Evolutionary conservation across 2,113 vertebrate genomes (phyloP).

Genomic region (Neotoma lepida): DNA sequence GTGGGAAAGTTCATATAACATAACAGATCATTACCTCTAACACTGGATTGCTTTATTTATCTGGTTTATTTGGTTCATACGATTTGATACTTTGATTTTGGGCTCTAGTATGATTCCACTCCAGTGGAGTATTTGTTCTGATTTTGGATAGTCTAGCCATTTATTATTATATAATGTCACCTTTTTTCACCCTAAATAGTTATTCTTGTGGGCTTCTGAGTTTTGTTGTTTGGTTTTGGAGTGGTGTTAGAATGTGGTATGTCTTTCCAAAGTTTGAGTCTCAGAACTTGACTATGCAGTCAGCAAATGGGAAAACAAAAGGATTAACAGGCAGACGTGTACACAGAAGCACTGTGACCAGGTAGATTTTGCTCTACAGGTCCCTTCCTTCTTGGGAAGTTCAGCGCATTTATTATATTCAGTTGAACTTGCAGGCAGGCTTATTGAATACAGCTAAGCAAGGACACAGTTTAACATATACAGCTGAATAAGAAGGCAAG

Average conservation of each 20-base stretch:
- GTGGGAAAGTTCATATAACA: neutral
- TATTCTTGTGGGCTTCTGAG: neutral
- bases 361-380: neutral
- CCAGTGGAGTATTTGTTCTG: neutral
- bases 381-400: accelerated
- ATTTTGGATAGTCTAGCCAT: neutral
- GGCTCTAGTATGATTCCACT: neutral
- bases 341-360: neutral
- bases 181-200: neutral
- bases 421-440: neutral
- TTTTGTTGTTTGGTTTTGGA: neutral
- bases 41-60: neutral
- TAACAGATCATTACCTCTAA: neutral
- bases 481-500: neutral
- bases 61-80: neutral
- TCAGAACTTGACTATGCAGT: neutral
- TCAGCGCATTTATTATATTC: neutral
- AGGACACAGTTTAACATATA: too few relatives aligned
- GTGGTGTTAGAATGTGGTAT: neutral
- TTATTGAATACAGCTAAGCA: neutral
- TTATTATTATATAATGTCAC: neutral
- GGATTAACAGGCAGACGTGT: neutral
- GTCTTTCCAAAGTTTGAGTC: neutral
- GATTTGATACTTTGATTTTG: neutral
- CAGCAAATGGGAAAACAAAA: neutral